Evolutionary conservation across 2,113 vertebrate genomes (phyloP).

Genomic region (Sapayoa aenigma): DNA sequence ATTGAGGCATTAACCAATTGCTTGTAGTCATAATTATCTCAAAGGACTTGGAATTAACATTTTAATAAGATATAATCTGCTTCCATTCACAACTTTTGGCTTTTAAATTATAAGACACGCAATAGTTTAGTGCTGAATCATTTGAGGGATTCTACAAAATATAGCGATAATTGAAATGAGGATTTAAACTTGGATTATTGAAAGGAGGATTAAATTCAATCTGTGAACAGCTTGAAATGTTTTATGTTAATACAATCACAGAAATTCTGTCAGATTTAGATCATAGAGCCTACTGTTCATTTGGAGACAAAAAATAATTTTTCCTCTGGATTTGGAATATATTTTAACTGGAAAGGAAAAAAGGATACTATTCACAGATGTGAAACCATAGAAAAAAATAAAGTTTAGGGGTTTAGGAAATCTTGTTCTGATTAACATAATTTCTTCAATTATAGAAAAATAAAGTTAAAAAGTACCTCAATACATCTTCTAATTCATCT

Average conservation of each 20-base stretch:
- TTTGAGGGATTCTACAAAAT: conserved; percentile 58
- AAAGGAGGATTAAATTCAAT: conserved; percentile 68
- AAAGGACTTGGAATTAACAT: conserved; percentile 52
- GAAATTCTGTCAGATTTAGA: conserved; percentile 36
- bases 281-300: background rate
- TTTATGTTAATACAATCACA: conserved; percentile 42
- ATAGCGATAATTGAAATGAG: conserved; percentile 61
- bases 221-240: conserved; percentile 58
- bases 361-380: background rate
- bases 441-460: background rate
- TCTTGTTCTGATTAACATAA: background rate
- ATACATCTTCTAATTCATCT: background rate
- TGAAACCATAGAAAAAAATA: background rate
- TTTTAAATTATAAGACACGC: conserved; percentile 30
- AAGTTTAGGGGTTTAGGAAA: background rate
- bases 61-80: conserved; percentile 62
- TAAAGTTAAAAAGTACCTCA: background rate
- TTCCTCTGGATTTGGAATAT: background rate
- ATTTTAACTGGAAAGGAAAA: background rate
- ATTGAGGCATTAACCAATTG: conserved; percentile 30
- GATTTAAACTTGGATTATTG: conserved; percentile 64
- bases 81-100: conserved; percentile 39
- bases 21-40: conserved; percentile 34
- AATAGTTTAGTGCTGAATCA: conserved; percentile 20
- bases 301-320: conserved; percentile 14